These are phyloP conservation scores for Galemys pyrenaicus DNA, from an alignment of 2,113 vertebrate genomes.

Conservation along the genomic window DNA sequence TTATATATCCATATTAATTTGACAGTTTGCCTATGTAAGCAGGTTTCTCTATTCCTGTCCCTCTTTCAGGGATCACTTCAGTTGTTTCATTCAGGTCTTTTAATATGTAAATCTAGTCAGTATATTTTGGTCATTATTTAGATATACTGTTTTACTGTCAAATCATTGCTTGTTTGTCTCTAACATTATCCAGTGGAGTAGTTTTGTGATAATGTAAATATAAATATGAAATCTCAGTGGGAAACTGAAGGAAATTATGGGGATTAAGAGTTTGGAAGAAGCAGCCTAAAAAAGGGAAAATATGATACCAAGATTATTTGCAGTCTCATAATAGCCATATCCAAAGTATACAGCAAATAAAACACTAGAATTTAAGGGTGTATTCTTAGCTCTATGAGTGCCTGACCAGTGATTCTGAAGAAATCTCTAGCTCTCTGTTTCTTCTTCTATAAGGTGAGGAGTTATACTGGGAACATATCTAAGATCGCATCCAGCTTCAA, in stretches of 20 bases:
- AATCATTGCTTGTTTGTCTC: not conserved
- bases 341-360: not conserved
- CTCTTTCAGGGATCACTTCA: not conserved
- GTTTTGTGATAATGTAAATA: not conserved
- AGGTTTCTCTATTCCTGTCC: too few species aligned
- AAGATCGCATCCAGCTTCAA: not conserved
- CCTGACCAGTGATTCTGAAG: not conserved
- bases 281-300: not conserved
- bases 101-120: not conserved
- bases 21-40: not conserved
- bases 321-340: not conserved
- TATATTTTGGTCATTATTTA: not conserved
- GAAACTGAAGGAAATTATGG: not conserved
- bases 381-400: not conserved
- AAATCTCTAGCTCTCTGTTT: not conserved
- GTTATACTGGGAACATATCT: not conserved
- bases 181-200: not conserved
- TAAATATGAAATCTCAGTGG: not conserved
- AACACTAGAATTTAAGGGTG: not conserved
- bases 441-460: not conserved
- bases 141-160: not conserved
- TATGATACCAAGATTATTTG: not conserved
- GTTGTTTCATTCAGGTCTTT: not conserved
- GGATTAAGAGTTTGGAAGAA: not conserved
- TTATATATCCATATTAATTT: not conserved